Conservation (phyloP, 1,140 invertebrate species). For the Doryteuthis pealeii region DNA sequence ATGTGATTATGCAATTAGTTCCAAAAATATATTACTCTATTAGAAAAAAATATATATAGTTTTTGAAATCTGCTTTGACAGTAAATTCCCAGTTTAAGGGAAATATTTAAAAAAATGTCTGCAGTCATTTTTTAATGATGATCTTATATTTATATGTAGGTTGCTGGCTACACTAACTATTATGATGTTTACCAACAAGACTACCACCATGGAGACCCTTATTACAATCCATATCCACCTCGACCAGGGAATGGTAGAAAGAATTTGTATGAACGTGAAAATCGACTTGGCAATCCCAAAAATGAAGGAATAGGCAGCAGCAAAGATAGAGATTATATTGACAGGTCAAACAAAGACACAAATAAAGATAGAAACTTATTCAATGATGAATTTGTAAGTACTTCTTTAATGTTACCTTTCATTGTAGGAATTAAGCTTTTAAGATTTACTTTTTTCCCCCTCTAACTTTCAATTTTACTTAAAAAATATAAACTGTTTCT, state of each 20-base stretch:
- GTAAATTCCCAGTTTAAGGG: too few species aligned
- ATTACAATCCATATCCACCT: constrained; percentile 31
- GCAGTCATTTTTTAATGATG: too few species aligned
- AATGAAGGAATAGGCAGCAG: constrained; percentile 29
- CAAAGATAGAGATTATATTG: constrained; percentile 36
- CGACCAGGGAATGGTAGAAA: constrained; percentile 29
- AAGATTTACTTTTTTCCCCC: too few species aligned
- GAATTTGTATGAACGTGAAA: constrained; percentile 42
- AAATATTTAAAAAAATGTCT: too few species aligned
- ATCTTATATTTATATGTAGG: constrained; percentile 30
- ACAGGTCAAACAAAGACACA: constrained; percentile 32
- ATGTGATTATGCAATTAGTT: too few species aligned
- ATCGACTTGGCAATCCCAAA: constrained; percentile 20
- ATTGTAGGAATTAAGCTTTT: too few species aligned
- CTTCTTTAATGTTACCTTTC: neutral
- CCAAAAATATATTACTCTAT: too few species aligned
- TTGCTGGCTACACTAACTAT: constrained; percentile 40
- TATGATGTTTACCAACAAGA: constrained; percentile 49
- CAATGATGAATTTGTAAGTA: constrained; percentile 59
- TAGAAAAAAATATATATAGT: too few species aligned
- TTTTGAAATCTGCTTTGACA: too few species aligned
- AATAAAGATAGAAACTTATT: constrained; percentile 47
- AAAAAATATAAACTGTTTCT: too few species aligned
- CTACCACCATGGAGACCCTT: constrained; percentile 37
- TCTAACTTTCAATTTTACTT: too few species aligned